Evolutionary conservation across 2,888 invertebrate species (phyloP), one percentile per base, ranked within the genome.

Genomic region (Scotopteryx bipunctaria): DNA sequence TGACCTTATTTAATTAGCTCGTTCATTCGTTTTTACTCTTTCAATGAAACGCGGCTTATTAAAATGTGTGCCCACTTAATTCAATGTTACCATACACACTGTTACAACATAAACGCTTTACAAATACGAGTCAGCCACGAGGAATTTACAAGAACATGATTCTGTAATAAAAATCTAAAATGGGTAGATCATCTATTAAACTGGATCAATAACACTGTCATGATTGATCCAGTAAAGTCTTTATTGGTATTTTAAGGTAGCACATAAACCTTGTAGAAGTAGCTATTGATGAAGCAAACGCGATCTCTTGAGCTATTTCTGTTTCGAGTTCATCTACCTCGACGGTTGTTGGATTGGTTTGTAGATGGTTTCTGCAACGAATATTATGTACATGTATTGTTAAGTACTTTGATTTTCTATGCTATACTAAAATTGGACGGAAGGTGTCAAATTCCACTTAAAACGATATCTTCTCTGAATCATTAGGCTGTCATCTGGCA

Each of bases 1-100:
- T 90, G 89, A 89, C 90, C 89, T 87, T 90, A 90, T 90, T 90
- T 88, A 90, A 89, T 90, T 90, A 88, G 82, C 88, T 84, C 82
- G 84, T 81, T 84, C 81, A 84, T 82, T 86, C 86, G 80, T 87
- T 88, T 86, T 89, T 86, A 88, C 85, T 87, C 84, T 86, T 84
- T 77, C 75, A 82, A 85, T 83, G 83, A 83, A 82, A 82, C 79
- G 69, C 73, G 72, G 71, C 81, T 78, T 86, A 88, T 87, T 86
- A 84, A 86, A 85, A 86, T 83, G 83, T 81, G 72, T 84, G 77
- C 67, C 74, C 76, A 73, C 75, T 77, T 85, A 83, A 85, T 82
- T 86, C 72, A 80, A 78, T 82, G 85, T 84, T 82, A 73, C 81
- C 80, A 83, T 77, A 81, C 73, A 80, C 73, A 73, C 67, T 55